A percentile compares a stretch with the other conserved stretches of the same genome.
Conservation (phyloP, 2,797 vertebrate genomes). For the Sebastes diploproa region DNA sequence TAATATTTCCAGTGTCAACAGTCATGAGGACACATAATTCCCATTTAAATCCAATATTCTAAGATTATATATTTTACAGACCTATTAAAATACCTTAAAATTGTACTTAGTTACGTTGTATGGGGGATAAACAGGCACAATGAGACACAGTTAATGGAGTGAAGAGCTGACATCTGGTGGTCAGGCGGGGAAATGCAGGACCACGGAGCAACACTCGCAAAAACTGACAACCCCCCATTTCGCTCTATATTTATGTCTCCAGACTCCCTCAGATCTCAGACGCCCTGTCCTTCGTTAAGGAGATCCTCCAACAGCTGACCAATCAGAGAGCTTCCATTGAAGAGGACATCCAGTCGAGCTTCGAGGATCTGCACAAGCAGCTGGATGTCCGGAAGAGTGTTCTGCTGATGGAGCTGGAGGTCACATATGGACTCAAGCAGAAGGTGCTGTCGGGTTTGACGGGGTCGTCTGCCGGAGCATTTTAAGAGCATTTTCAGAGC, state of each 20-base stretch:
- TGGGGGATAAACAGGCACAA: no score
- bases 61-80: no score
- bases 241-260: not conserved
- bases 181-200: not conserved
- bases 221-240: not conserved
- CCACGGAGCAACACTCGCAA: not conserved
- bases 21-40: no score
- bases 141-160: not conserved
- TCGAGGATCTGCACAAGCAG: constrained; percentile 96
- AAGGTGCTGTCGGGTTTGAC: constrained; percentile 75
- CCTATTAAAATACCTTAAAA: no score
- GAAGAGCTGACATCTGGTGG: constrained; percentile 26
- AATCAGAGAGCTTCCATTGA: constrained; percentile 93
- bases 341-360: constrained; percentile 95
- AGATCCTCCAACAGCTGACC: constrained; percentile 94
- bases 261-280: constrained; percentile 95
- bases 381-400: constrained; percentile 95
- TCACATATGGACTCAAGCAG: constrained; percentile 96
- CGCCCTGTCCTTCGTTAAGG: constrained; percentile 87
- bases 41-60: no score
- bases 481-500: not conserved
- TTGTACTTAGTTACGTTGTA: no score
- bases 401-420: constrained; percentile 98
- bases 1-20: no score
- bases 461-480: not conserved